These are phyloP conservation scores for Papilio xuthus DNA, from an alignment of 1,140 invertebrate species.

Conservation along the genomic window DNA sequence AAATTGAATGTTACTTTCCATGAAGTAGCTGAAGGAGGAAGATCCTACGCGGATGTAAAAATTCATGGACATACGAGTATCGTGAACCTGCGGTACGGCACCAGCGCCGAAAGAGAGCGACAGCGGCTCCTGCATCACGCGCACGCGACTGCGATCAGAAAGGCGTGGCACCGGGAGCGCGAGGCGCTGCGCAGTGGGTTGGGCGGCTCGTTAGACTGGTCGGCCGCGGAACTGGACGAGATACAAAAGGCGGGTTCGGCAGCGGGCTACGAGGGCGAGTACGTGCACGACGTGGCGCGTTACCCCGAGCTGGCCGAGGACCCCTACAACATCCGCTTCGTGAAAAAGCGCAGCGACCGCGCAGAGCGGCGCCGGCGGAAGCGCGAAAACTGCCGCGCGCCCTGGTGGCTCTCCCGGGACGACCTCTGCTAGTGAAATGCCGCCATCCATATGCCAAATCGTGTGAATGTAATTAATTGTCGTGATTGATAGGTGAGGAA, in stretches of 20 bases:
- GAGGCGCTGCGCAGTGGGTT: slow-evolving; percentile 91
- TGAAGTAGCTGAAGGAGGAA: slow-evolving; percentile 88
- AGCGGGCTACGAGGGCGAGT: slow-evolving; percentile 93
- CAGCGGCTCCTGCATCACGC: slow-evolving; percentile 94
- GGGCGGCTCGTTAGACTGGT: slow-evolving; percentile 88
- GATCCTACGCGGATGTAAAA: slow-evolving; percentile 90
- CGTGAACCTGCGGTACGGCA: slow-evolving; percentile 93
- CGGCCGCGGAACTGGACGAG: slow-evolving; percentile 91
- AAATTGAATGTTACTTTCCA: slow-evolving; percentile 97
- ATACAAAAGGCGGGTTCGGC: slow-evolving; percentile 92
- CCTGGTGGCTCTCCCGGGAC: slow-evolving; percentile 74
- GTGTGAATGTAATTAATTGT: slow-evolving; percentile 68
- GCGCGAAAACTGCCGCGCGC: slow-evolving; percentile 71
- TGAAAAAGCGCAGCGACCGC: slow-evolving; percentile 88
- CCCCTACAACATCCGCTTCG: slow-evolving; percentile 95
- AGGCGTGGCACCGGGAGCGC: slow-evolving; percentile 95
- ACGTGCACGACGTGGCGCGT: slow-evolving; percentile 92
- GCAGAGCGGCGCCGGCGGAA: slow-evolving; percentile 85
- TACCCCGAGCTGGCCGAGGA: slow-evolving; percentile 97
- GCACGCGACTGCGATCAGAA: slow-evolving; percentile 90
- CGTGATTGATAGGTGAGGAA: slow-evolving; percentile 69
- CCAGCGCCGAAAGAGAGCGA: slow-evolving; percentile 93
- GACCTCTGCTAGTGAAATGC: slow-evolving; percentile 75
- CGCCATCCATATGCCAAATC: slow-evolving; percentile 79
- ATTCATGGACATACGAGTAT: slow-evolving; percentile 92